Evolutionary conservation across 2,888 invertebrate genomes (phyloP).

Genomic region (Apamea epomidion): DNA sequence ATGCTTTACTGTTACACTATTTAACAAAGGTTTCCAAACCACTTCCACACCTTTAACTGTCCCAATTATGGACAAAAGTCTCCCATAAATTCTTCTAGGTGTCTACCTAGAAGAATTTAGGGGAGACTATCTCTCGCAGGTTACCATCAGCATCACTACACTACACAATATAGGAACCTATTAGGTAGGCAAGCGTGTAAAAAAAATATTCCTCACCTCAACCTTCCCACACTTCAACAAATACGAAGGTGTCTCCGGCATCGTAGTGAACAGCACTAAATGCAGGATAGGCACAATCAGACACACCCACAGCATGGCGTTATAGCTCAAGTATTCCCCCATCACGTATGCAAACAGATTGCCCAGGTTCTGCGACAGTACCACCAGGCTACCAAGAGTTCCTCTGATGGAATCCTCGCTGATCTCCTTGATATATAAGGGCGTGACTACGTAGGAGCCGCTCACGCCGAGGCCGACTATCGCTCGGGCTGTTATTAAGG

Average conservation of each 20-base stretch:
- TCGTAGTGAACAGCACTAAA: conserved; percentile 80
- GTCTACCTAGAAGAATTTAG: no score
- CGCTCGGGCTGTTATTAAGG: conserved; percentile 83
- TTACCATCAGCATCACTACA: neutral
- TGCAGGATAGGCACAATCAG: conserved; percentile 84
- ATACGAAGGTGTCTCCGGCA: conserved; percentile 88
- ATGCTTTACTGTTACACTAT: neutral
- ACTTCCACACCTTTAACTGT: neutral
- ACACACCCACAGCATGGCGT: conserved; percentile 83
- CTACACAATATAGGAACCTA: neutral
- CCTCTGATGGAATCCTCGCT: conserved; percentile 87
- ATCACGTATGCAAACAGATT: conserved; percentile 83
- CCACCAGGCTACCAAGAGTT: conserved; percentile 83
- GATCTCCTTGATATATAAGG: conserved; percentile 87
- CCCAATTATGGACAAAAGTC: neutral
- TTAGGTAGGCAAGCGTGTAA: neutral
- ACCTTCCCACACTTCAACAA: conserved; percentile 84
- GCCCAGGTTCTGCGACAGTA: conserved; percentile 85
- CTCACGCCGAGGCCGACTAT: conserved; percentile 85
- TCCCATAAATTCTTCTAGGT: neutral
- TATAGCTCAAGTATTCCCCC: conserved; percentile 85
- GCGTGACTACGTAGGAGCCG: conserved; percentile 86
- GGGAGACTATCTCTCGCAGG: no score
- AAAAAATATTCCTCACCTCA: conserved; percentile 76
- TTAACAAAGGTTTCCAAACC: neutral